Base-by-base conservation (phyloP, 2,113 vertebrate genomes). In the Dissostichus mawsoni region DNA sequence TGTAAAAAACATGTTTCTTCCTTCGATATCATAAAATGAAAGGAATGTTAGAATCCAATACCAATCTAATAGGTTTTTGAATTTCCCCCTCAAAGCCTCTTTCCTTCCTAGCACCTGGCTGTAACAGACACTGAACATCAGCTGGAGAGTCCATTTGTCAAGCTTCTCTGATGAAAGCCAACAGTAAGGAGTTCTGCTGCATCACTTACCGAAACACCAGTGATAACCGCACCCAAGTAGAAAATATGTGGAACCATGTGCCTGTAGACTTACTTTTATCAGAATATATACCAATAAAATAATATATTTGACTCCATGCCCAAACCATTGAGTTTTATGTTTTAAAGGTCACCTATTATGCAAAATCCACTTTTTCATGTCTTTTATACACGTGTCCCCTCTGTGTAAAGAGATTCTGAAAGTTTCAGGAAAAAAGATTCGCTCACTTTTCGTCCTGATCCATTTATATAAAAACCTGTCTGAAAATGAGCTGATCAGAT, bases 191-290 rank as follows among this genome's bases (percentile, higher is more conserved):
- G 44, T 55, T 85, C 84, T 92, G 80, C 56, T 84, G 48, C 65
- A 84, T 82, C 65, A 70, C 82, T 91, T 87, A 88, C 56, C 69
- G 84, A 88, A 62, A 71, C 50, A 11, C 63, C 53, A 36, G 25
- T 81, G 66, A 82, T 20, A 78, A 64, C 65, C 80, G 13, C 36
- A 33, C 9, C 62, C 45, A 61, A 78, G 69, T 9, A 18, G 61
- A 74, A 71, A 77, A 79, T 13, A 55, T 65, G 67, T 70, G 44
- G 20, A 74, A 73, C 41, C 59, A 64, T 63, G 33, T 81, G 56
- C 6, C 70, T 62, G 47, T 23, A 20, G 17, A 56, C 48, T 20
- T 25, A 33, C 29, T 36, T 57, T 18, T 12, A 51, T 33, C 3
- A 47, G 13, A 55, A 3, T 45, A 13, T n/a, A 18, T 17, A 16